Percentiles rank a stretch among this genome's conserved stretches.
These are phyloP conservation scores for Ylistrum balloti DNA, from an alignment of 1,140 invertebrate genomes.

Conservation along the genomic window DNA sequence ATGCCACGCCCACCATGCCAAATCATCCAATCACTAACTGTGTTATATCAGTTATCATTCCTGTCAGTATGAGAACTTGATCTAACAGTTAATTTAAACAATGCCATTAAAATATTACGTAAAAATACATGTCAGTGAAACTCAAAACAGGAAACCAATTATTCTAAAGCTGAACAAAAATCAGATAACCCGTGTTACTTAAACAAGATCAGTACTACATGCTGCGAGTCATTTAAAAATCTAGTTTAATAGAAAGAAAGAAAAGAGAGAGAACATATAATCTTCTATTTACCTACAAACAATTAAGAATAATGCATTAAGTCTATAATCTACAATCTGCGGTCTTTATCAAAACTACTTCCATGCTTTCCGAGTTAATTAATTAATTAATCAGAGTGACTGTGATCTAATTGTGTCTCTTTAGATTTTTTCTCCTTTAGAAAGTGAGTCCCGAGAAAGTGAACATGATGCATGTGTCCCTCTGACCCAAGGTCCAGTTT, in stretches of 20 bases:
- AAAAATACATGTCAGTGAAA: neutral
- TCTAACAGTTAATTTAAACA: neutral
- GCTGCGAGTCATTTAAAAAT: neutral
- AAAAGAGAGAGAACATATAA: neutral
- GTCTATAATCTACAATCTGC: neutral
- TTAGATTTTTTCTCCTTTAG: neutral
- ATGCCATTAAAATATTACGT: neutral
- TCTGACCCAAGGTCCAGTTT: neutral
- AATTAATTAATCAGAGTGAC: neutral
- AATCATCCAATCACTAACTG: neutral
- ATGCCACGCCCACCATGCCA: conserved; percentile 3
- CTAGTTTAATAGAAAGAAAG: neutral
- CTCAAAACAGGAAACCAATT: neutral
- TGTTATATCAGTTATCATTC: neutral
- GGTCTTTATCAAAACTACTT: neutral
- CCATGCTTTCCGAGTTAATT: neutral
- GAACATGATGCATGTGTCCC: neutral
- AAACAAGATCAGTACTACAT: neutral
- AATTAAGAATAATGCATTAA: neutral
- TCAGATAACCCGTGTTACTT: neutral
- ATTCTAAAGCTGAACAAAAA: neutral
- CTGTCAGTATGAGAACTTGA: neutral
- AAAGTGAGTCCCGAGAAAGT: neutral
- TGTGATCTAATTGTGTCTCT: neutral
- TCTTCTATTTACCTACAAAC: neutral